Base-by-base conservation (phyloP, 2,888 invertebrate genomes). In the Hypercompe scribonia region DNA sequence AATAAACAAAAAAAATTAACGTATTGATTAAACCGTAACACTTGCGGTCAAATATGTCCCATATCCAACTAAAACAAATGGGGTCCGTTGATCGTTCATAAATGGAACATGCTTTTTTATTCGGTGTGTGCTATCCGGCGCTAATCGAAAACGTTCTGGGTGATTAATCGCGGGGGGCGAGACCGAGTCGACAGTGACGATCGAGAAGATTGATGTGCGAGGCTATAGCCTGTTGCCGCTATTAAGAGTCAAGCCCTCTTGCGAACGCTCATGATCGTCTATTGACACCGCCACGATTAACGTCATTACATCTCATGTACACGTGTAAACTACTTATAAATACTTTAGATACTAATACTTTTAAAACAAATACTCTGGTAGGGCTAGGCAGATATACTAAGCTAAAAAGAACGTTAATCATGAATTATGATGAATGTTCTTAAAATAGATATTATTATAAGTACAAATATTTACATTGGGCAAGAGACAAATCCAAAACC, bases 91-190 rank as follows among this genome's bases (percentile, higher is more conserved):
- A 85, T 86, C 84, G 87, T 88, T 90, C 88, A 87, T 91, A 93
- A 93, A 92, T 91, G 90, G 89, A 90, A 86, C 88, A 86, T 88
- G 89, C 74, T 88, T 89, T 89, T 90, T 90, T 88, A 83, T 79
- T 78, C 80, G 69, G 69, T 78, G 82, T 80, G 79, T 81, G 77
- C 84, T 89, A 90, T 88, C 88, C 91, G 91, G 91, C 91, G 93
- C 91, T 94, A 94, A 94, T 94, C 94, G 94, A 95, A 93, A 92
- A 92, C 93, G 91, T 89, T 92, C 90, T 88, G 87, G 85, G 90
- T 94, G 94, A 95, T 95, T 94, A 94, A 95, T 94, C 91, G 93
- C 90, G 90, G 89, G 90, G 92, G 91, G 90, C 91, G 92, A 87
- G 89, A 78, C 90, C 81, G 86, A 86, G 86, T 86, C 89, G 93